Evolutionary conservation across 1,140 invertebrate genomes (phyloP).

Genomic region (Mamestra configurata): DNA sequence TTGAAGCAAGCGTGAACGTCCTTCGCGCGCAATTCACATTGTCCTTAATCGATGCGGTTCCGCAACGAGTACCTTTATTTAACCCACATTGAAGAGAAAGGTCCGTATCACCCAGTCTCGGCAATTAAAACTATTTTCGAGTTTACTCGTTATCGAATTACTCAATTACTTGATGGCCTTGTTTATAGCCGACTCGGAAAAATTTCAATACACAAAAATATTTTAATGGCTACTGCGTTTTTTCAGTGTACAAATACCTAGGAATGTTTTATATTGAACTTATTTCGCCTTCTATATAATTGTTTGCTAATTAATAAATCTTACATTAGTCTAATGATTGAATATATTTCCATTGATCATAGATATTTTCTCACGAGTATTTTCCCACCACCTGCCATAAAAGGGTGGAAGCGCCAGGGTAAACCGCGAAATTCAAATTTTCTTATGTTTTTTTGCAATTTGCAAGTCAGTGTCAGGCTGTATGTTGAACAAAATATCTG

Average conservation of each 20-base stretch:
- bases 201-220: slow-evolving; percentile 31
- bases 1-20: slow-evolving; percentile 44
- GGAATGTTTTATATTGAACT: neutral
- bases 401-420: no score
- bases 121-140: slow-evolving; percentile 45
- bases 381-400: no score
- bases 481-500: no score
- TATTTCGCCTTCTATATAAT: neutral
- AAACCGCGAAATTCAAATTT: no score
- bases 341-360: neutral
- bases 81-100: slow-evolving; percentile 46
- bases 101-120: slow-evolving; percentile 19
- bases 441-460: no score
- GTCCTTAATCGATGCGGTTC: slow-evolving; percentile 46
- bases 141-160: slow-evolving; percentile 31
- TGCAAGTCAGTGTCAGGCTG: no score
- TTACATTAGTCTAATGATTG: no score
- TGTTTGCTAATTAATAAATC: no score
- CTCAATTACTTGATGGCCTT: slow-evolving; percentile 35
- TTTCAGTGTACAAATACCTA: neutral
- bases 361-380: neutral
- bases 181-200: slow-evolving; percentile 6
- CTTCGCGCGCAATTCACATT: slow-evolving; percentile 44
- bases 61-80: slow-evolving; percentile 40
- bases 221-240: neutral